Conservation (phyloP, 2,888 invertebrate species). For the Choristoneura rosaceana region DNA sequence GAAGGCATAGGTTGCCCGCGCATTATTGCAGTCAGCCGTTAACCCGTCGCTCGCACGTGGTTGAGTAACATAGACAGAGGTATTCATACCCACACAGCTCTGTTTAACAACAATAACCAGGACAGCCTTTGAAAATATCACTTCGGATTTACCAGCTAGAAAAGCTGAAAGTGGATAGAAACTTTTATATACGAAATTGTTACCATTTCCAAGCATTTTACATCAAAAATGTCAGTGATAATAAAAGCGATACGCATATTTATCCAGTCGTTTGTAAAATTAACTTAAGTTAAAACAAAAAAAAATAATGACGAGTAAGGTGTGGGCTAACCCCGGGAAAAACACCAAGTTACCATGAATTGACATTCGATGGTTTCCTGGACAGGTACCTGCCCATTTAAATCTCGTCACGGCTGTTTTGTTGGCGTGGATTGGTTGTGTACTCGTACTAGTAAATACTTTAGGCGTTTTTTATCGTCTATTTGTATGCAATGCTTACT, state of each 20-base stretch:
- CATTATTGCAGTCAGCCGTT: constrained; percentile 67
- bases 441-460: constrained; percentile 9
- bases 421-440: not conserved
- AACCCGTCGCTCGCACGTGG: constrained; percentile 50
- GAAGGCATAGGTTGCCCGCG: constrained; percentile 48
- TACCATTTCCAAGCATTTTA: too few species aligned
- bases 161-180: too few species aligned
- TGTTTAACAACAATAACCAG: not conserved
- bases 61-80: constrained; percentile 31
- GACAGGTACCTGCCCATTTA: constrained; percentile 1
- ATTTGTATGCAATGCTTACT: not conserved
- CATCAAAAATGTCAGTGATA: too few species aligned
- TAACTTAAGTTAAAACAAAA: not conserved
- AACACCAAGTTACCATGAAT: constrained; percentile 5
- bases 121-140: not conserved
- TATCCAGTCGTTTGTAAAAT: not conserved
- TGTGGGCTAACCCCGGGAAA: not conserved
- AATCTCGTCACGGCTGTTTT: constrained; percentile 21
- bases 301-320: not conserved
- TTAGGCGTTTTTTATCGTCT: constrained; percentile 11
- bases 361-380: not conserved
- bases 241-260: too few species aligned
- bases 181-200: not conserved
- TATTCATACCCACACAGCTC: constrained; percentile 10
- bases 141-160: not conserved